These are phyloP conservation scores for Chanos chanos DNA, from an alignment of 2,797 vertebrate genomes.

Conservation along the genomic window DNA sequence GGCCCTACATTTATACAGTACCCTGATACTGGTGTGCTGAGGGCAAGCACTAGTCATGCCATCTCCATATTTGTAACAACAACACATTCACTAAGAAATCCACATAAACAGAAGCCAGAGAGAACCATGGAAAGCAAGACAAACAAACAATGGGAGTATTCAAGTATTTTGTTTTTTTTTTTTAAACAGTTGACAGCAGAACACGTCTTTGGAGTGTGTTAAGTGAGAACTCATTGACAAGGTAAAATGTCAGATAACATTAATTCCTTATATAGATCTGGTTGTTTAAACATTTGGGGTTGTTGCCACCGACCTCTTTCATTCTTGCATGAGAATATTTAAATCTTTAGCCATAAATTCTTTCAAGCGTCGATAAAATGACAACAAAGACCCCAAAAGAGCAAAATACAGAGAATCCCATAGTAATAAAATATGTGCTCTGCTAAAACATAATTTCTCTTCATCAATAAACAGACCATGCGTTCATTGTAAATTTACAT, in stretches of 20 bases:
- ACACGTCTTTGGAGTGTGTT: constrained; percentile 57
- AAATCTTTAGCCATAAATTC: too few species aligned
- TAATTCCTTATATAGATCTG: not conserved
- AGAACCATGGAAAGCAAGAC: constrained; percentile 54
- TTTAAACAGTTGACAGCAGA: constrained; percentile 61
- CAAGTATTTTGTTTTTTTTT: too few species aligned
- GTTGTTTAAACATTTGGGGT: not conserved
- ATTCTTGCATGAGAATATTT: too few species aligned
- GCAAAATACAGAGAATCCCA: constrained; percentile 15
- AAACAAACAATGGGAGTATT: constrained; percentile 63
- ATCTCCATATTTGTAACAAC: constrained; percentile 58
- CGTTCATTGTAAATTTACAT: constrained; percentile 40
- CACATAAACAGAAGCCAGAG: constrained; percentile 53
- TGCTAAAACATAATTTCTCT: constrained; percentile 4
- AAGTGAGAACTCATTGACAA: constrained; percentile 43
- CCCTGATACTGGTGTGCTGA: constrained; percentile 56
- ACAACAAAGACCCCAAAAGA: constrained; percentile 48
- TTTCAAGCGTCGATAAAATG: not conserved
- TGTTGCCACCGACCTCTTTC: too few species aligned
- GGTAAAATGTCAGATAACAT: constrained; percentile 8
- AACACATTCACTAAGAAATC: constrained; percentile 62
- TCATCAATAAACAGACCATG: constrained; percentile 43
- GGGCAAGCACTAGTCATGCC: constrained; percentile 40
- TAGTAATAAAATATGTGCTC: not conserved
- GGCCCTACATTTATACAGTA: constrained; percentile 50